Base-by-base conservation (phyloP, 2,888 invertebrate species). In the Aporophyla nigra region DNA sequence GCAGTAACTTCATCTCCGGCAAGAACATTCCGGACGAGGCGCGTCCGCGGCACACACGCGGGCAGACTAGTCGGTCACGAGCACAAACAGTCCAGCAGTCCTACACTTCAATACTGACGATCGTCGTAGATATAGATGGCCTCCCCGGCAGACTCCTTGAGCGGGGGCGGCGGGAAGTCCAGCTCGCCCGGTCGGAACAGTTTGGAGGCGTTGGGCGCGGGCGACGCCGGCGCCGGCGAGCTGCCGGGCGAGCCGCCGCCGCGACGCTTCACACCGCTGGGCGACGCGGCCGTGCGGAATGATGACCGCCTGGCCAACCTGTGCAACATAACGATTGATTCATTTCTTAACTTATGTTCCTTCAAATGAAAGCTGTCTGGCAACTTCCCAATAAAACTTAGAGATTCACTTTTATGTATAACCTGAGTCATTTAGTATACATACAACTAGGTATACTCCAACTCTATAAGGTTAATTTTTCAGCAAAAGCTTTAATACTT, bases 261-360 rank as follows among this genome's bases (percentile, higher is more conserved):
- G 87, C 96, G 95, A 40, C 96, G 93, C 92, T 96, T 96, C 89
- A 96, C 95, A 65, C 96, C 96, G 87, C 95, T 91, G 27, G 95
- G 93, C 14, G 93, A 92, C 54, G 97, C 84, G 4, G 91, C 87
- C 58, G 97, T 94, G 75, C 98, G 97, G 94, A 98, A 97, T 40
- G 98, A 97, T 1, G 98, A 98, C 63, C 98, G 97, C 54, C 98
- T 96, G 12, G 98, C 97, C 91, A 98, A 97, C 87, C 98, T 97
- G 67, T 0, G 16, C 33, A 14, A 51, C 9, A 63, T 2, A 27
- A 58, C 21, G 0, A 75, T 33, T 66, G 27, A 19, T 16, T n/a
- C 5, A 16, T n/a, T 53, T 53, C 33, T 16, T 33, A 21, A 33
- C 14, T 27, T 9, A 21, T 49, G 2, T 49, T 49, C 14, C 27